Base-by-base conservation (phyloP, 2,113 vertebrate genomes). In the Pterophyllum scalare region DNA sequence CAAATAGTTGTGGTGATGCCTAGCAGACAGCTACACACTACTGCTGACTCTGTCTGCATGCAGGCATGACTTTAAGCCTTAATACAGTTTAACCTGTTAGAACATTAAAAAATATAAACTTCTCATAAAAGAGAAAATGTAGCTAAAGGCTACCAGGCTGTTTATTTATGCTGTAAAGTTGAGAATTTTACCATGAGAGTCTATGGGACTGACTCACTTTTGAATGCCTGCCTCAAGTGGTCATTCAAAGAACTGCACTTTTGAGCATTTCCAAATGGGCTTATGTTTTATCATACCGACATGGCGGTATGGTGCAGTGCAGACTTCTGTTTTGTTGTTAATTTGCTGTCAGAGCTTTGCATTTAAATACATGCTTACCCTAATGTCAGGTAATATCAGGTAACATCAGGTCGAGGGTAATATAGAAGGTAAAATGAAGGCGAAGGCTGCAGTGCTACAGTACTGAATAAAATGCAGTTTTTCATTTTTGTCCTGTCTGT, bases 271-370 rank as follows among this genome's bases (percentile, higher is more conserved):
- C 38, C 7, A 22, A n/a, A 38, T 38, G 0, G 12, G 33, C 33
- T 38, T 62, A 22, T 11, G 4, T 22, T 62, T 40, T 6, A 43
- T 0, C 61, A 14, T 22, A 12, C 0, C 0, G 0, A 40, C 38
- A 22, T 64, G 61, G 3, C 0, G n/a, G 19, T 10, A 4, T 52
- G 20, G 14, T 31, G 20, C 13, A 54, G 22, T 38, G 17, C 65
- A 59, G n/a, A 56, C 31, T 24, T 35, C 62, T 64, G 22, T 62
- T 26, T 9, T 58, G 57, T 49, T 17, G 1, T 40, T 15, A 61
- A 6, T 54, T 35, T 24, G 62, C 52, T 57, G 31, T 33, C 28
- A 56, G 52, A 58, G 12, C 58, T 35, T 46, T 22, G 3, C 19
- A 35, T 3, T 38, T 56, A 58, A 59, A 35, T 52, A 2, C 1